Evolutionary conservation across 2,888 invertebrate species (phyloP).

Genomic region (Corbicula japonica): DNA sequence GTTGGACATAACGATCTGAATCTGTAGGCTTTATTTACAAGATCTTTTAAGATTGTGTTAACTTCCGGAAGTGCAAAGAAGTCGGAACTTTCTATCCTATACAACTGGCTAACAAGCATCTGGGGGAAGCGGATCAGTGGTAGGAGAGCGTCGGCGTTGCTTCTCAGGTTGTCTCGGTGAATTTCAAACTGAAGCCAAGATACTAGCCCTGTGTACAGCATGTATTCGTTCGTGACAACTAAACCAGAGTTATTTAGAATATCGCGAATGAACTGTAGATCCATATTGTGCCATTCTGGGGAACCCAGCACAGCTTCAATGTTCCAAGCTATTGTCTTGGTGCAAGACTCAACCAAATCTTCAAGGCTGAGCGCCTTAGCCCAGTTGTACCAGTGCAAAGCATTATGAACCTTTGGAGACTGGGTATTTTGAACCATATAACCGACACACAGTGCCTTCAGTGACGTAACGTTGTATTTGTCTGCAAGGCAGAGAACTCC

Average conservation of each 20-base stretch:
- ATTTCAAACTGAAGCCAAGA: conserved; percentile 81
- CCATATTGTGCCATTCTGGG: conserved; percentile 85
- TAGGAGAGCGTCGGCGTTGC: conserved; percentile 77
- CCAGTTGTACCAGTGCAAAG: conserved; percentile 86
- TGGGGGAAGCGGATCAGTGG: conserved; percentile 85
- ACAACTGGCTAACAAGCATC: conserved; percentile 84
- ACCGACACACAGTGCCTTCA: conserved; percentile 83
- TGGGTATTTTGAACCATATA: conserved; percentile 86
- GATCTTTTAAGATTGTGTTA: conserved; percentile 72
- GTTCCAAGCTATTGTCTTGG: conserved; percentile 86
- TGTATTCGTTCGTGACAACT: conserved; percentile 82
- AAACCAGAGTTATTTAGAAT: conserved; percentile 83
- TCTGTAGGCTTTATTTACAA: conserved; percentile 85
- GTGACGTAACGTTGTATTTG: conserved; percentile 85
- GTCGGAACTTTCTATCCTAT: conserved; percentile 78
- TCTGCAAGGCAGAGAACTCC: conserved; percentile 86
- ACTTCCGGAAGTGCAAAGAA: conserved; percentile 69
- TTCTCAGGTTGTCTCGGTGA: conserved; percentile 63
- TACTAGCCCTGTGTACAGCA: conserved; percentile 79
- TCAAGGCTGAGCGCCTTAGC: conserved; percentile 85
- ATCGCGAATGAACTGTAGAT: conserved; percentile 84
- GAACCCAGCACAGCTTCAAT: conserved; percentile 81
- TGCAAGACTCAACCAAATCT: conserved; percentile 82
- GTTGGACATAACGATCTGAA: conserved; percentile 85
- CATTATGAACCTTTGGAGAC: conserved; percentile 84